Conservation (phyloP, 2,797 vertebrate species). For the Fratercula arctica region DNA sequence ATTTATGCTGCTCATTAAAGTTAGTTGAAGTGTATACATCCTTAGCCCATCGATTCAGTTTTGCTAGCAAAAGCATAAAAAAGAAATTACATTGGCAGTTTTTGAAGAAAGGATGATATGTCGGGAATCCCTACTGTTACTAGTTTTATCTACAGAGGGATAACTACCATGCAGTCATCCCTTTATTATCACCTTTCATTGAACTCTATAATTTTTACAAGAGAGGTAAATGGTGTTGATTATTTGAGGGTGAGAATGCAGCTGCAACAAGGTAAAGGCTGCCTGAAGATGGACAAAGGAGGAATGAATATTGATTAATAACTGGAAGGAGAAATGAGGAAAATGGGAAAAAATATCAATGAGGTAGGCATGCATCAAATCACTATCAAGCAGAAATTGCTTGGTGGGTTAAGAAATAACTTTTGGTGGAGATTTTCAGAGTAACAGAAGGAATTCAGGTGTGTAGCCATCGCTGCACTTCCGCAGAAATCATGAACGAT, state of each 20-base stretch:
- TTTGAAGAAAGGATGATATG: not conserved
- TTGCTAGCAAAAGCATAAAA: not conserved
- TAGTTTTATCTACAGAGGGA: not conserved
- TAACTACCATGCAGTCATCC: not conserved
- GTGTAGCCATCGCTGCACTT: not conserved
- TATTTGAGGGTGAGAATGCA: not conserved
- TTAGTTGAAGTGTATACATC: not conserved
- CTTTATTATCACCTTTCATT: not conserved
- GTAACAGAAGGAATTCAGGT: not conserved
- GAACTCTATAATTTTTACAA: not conserved
- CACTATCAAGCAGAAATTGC: not conserved
- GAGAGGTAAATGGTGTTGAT: not conserved
- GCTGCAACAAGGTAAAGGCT: not conserved
- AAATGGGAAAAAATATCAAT: not conserved
- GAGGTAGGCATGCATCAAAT: not conserved
- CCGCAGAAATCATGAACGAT: not conserved
- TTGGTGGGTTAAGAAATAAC: not conserved
- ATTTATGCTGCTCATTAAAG: not conserved
- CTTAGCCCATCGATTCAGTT: not conserved
- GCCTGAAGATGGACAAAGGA: not conserved
- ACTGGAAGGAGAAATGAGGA: not conserved
- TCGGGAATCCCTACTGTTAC: not conserved
- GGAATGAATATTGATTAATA: not conserved
- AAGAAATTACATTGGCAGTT: not conserved
- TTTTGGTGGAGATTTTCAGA: not conserved